Evolutionary conservation across 2,797 vertebrate species (phyloP).

Genomic region (Dipus sagitta): DNA sequence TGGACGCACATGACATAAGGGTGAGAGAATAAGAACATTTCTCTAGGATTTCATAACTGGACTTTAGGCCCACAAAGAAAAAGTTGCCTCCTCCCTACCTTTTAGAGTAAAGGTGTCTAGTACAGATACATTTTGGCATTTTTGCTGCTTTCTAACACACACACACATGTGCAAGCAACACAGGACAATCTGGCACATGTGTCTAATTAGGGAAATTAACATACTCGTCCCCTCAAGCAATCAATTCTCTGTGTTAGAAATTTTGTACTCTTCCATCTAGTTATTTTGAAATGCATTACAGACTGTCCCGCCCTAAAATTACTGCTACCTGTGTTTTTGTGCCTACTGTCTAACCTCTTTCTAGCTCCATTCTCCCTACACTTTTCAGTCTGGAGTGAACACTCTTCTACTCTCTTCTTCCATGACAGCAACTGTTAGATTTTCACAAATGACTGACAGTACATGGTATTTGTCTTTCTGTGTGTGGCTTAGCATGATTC

Average conservation of each 20-base stretch:
- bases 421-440: background rate
- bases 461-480: background rate
- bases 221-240: background rate
- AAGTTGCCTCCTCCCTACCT: background rate
- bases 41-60: constrained; percentile 37
- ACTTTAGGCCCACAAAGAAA: background rate
- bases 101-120: background rate
- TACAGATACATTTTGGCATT: background rate
- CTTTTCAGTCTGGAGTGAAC: background rate
- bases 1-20: background rate
- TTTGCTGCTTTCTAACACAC: background rate
- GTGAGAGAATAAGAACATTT: constrained; percentile 27
- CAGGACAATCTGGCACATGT: background rate
- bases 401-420: background rate
- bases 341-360: background rate
- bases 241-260: background rate
- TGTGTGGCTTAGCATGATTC: background rate
- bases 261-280: background rate
- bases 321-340: background rate
- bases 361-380: too few species aligned
- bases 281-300: background rate
- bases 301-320: background rate
- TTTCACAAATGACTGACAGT: background rate
- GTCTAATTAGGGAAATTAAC: background rate
- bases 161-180: background rate